Percentiles rank a stretch among this genome's conserved stretches.
Conservation (phyloP, 2,888 invertebrate species). For the Orthosia gracilis region DNA sequence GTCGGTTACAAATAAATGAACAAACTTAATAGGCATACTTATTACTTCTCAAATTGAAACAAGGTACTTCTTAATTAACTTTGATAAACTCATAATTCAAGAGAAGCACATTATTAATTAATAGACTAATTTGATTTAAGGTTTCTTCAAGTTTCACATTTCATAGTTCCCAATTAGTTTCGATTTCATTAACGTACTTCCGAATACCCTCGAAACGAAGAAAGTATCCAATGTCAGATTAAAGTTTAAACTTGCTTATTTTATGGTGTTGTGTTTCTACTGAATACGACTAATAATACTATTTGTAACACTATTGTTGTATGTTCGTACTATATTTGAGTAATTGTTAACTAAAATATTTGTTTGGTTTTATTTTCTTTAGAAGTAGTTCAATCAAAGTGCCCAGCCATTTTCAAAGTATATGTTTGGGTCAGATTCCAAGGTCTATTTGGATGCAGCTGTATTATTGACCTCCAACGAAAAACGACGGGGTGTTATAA, state of each 20-base stretch:
- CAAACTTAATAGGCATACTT: too few species aligned
- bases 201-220: neutral
- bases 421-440: too few species aligned
- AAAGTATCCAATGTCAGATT: slow-evolving; percentile 11
- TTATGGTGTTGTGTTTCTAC: slow-evolving; percentile 3
- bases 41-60: neutral
- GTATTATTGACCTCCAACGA: too few species aligned
- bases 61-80: neutral
- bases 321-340: neutral
- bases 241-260: neutral
- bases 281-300: neutral
- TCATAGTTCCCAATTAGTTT: slow-evolving; percentile 34
- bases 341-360: too few species aligned
- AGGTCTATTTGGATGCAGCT: too few species aligned
- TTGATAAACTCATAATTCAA: slow-evolving; percentile 8
- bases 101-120: slow-evolving; percentile 21
- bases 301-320: too few species aligned
- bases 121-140: slow-evolving; percentile 28
- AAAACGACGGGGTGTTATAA: too few species aligned
- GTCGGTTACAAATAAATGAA: too few species aligned
- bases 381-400: too few species aligned
- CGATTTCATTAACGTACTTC: slow-evolving; percentile 29
- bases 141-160: slow-evolving; percentile 34
- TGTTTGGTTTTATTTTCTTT: too few species aligned
- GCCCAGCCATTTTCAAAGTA: too few species aligned